A percentile compares a stretch with the other conserved stretches of the same genome.
Conservation (phyloP, 2,888 invertebrate species). For the Lochmaea capreae region DNA sequence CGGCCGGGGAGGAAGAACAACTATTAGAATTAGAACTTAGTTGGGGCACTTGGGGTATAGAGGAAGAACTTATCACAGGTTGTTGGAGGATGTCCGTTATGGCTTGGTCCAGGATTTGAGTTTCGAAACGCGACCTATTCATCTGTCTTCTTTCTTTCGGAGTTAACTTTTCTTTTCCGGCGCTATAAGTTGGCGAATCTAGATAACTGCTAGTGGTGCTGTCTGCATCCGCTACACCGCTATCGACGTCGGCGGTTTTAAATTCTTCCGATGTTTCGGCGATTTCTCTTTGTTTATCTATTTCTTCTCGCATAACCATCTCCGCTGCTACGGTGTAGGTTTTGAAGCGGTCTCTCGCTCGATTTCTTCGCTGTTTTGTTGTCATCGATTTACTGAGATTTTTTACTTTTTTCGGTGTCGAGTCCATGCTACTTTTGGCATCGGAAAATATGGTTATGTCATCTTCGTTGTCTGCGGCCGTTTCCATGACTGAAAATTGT, state of each 20-base stretch:
- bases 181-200: slow-evolving; percentile 45
- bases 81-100: slow-evolving; percentile 57
- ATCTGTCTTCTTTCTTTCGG: slow-evolving; percentile 76
- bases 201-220: slow-evolving; percentile 40
- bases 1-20: slow-evolving; percentile 40
- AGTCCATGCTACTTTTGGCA: slow-evolving; percentile 77
- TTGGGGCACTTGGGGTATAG: slow-evolving; percentile 23
- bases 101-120: slow-evolving; percentile 68
- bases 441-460: slow-evolving; percentile 65
- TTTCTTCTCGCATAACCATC: slow-evolving; percentile 66
- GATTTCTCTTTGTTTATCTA: slow-evolving; percentile 48
- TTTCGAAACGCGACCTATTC: slow-evolving; percentile 76
- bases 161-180: slow-evolving; percentile 64
- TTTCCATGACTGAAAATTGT: slow-evolving; percentile 14
- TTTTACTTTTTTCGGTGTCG: slow-evolving; percentile 76
- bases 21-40: slow-evolving; percentile 44
- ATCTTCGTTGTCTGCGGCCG: slow-evolving; percentile 43
- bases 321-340: slow-evolving; percentile 84
- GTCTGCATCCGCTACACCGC: slow-evolving; percentile 36
- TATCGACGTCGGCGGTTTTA: slow-evolving; percentile 24
- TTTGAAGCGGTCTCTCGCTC: slow-evolving; percentile 79
- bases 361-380: slow-evolving; percentile 81
- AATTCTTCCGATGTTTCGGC: slow-evolving; percentile 28
- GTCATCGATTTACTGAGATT: slow-evolving; percentile 69
- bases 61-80: slow-evolving; percentile 44